Evolutionary conservation across 2,888 invertebrate species (phyloP).

Genomic region (Hemistola chrysoprasaria): DNA sequence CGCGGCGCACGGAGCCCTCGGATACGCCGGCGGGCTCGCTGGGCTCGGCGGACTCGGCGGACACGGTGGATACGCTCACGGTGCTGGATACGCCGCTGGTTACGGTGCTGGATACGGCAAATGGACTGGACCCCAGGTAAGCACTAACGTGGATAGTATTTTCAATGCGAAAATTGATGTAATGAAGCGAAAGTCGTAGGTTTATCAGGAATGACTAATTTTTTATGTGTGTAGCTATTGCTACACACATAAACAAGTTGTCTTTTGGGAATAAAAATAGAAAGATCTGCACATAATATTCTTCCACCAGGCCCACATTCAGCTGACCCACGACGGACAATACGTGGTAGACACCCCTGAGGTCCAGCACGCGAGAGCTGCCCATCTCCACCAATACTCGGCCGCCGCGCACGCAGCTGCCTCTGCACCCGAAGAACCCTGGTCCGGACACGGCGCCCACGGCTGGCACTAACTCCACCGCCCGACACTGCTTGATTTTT

Average conservation of each 20-base stretch:
- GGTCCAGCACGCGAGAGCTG: slow-evolving; percentile 74
- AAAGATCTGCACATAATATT: too few relatives aligned
- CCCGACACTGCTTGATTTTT: slow-evolving; percentile 65
- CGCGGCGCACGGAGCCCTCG: slow-evolving; percentile 47
- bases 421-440: slow-evolving; percentile 69
- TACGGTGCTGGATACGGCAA: slow-evolving; percentile 73
- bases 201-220: too few relatives aligned
- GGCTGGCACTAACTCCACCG: slow-evolving; percentile 70
- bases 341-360: slow-evolving; percentile 78
- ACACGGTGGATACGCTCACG: slow-evolving; percentile 36
- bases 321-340: slow-evolving; percentile 76
- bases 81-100: slow-evolving; percentile 34
- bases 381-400: slow-evolving; percentile 69
- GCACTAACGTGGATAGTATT: neutral
- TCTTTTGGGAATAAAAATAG: too few relatives aligned
- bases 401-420: slow-evolving; percentile 74
- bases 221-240: too few relatives aligned
- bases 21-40: slow-evolving; percentile 40
- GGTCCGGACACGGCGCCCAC: slow-evolving; percentile 56
- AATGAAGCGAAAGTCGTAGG: too few relatives aligned
- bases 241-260: too few relatives aligned
- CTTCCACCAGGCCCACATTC: slow-evolving; percentile 76
- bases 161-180: too few relatives aligned
- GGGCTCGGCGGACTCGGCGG: slow-evolving; percentile 42
- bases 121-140: slow-evolving; percentile 68